Percentiles rank a stretch among this genome's conserved stretches.
These are phyloP conservation scores for Phalacrocorax carbo DNA, from an alignment of 2,113 vertebrate genomes.

Conservation along the genomic window DNA sequence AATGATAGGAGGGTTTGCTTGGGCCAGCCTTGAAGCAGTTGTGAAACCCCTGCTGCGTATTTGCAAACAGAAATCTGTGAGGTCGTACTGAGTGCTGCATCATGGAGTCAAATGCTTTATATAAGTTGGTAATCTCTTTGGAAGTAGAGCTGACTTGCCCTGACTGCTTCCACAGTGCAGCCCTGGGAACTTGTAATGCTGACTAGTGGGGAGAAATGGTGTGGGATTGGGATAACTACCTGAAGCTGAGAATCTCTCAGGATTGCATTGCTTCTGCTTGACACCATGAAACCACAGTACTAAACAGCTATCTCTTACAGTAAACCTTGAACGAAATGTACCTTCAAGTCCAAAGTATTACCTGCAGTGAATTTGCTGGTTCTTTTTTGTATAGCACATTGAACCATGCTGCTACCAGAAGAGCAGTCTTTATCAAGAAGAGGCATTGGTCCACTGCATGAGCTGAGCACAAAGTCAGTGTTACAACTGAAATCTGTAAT, in stretches of 20 bases:
- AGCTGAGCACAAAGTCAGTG: neutral
- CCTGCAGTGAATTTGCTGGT: neutral
- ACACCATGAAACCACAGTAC: neutral
- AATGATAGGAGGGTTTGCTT: neutral
- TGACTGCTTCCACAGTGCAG: neutral
- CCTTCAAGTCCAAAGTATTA: neutral
- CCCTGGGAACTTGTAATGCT: neutral
- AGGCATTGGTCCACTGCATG: neutral
- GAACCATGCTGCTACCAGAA: neutral
- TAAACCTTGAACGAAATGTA: neutral
- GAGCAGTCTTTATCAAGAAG: neutral
- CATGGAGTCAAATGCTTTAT: neutral
- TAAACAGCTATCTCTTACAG: neutral
- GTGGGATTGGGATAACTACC: neutral
- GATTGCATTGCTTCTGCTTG: neutral
- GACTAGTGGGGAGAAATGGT: neutral
- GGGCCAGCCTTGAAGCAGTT: neutral
- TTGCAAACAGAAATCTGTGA: rapidly evolving
- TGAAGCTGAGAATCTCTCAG: neutral
- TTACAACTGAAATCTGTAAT: neutral
- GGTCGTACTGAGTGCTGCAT: neutral
- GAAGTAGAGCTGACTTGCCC: neutral
- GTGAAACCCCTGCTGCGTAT: neutral
- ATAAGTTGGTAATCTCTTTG: neutral
- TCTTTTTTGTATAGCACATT: neutral